Percentiles rank a stretch among this genome's conserved stretches.
phyloP scores from a whole-genome alignment of 2,797 vertebrate species.

The Discoglossus pictus region DNA sequence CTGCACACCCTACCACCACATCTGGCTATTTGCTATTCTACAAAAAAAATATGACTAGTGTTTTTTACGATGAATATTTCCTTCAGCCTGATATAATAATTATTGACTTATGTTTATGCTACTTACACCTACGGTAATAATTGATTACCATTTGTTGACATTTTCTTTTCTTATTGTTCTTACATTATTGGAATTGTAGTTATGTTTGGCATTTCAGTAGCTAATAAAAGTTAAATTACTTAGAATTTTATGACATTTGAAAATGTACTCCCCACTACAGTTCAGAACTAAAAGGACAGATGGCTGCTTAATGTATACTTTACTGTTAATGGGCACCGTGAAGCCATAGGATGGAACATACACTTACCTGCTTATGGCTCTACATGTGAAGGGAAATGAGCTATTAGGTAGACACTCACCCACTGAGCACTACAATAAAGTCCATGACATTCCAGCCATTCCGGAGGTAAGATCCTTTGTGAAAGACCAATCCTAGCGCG shows the following conservation, averaged over 20 bases:
- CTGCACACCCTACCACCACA: too few species aligned
- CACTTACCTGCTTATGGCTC: too few species aligned
- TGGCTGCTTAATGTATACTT: too few species aligned
- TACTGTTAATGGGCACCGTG: too few species aligned
- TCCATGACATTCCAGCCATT: constrained; percentile 99
- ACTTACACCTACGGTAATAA: background rate
- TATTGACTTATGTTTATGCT: too few species aligned
- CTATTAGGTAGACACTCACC: constrained; percentile 75
- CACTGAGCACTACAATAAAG: constrained; percentile 97
- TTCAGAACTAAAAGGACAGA: too few species aligned
- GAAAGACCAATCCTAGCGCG: constrained; percentile 93
- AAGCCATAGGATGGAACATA: too few species aligned
- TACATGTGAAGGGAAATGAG: too few species aligned
- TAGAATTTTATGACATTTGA: constrained; percentile 7
- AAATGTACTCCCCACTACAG: background rate
- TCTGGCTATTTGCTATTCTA: too few species aligned
- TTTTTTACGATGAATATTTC: too few species aligned
- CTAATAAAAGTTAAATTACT: constrained; percentile 5
- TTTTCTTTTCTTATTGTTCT: background rate
- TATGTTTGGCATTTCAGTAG: constrained; percentile 29
- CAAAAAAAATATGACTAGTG: too few species aligned
- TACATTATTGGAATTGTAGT: constrained; percentile 16
- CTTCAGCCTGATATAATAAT: too few species aligned
- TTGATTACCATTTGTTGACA: constrained; percentile 25
- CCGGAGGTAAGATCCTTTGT: constrained; percentile 96